A percentile compares a stretch with the other conserved stretches of the same genome.
These are phyloP conservation scores for Platyura marginata DNA, from an alignment of 1,140 invertebrate species.

Conservation along the genomic window DNA sequence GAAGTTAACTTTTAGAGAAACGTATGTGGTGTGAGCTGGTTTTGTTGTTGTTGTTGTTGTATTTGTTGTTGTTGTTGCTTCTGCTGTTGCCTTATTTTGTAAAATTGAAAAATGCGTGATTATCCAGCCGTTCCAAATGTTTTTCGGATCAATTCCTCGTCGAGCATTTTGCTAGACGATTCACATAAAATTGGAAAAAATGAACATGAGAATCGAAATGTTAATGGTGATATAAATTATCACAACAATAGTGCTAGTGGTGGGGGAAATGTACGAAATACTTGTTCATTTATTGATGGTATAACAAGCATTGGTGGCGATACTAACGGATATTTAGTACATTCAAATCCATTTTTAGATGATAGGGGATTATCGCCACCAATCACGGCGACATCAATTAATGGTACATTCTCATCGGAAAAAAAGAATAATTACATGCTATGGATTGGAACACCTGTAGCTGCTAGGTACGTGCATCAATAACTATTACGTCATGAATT, in stretches of 20 bases:
- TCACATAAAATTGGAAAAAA: not conserved
- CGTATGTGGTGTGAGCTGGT: too few relatives aligned
- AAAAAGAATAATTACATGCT: constrained; percentile 10
- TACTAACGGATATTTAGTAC: not conserved
- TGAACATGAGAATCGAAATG: not conserved
- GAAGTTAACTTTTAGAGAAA: too few relatives aligned
- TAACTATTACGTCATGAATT: not conserved
- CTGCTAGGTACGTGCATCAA: constrained; percentile 16
- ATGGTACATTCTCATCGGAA: not conserved
- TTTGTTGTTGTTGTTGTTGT: too few relatives aligned
- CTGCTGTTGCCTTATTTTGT: not conserved
- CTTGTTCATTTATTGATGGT: not conserved
- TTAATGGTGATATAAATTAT: not conserved
- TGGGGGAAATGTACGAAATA: too few relatives aligned
- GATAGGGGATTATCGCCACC: not conserved
- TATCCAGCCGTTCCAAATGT: constrained; percentile 21
- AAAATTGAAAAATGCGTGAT: constrained; percentile 12
- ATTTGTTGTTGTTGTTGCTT: too few relatives aligned
- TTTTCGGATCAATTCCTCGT: constrained; percentile 19
- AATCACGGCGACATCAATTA: not conserved
- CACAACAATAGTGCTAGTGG: not conserved
- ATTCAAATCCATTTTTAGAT: not conserved
- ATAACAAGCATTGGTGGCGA: not conserved
- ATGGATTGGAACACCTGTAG: constrained; percentile 24
- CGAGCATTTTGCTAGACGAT: constrained; percentile 10